Base-by-base conservation (phyloP, 92 coral and sea anemone species). In the Anthopleura xanthogrammica region DNA sequence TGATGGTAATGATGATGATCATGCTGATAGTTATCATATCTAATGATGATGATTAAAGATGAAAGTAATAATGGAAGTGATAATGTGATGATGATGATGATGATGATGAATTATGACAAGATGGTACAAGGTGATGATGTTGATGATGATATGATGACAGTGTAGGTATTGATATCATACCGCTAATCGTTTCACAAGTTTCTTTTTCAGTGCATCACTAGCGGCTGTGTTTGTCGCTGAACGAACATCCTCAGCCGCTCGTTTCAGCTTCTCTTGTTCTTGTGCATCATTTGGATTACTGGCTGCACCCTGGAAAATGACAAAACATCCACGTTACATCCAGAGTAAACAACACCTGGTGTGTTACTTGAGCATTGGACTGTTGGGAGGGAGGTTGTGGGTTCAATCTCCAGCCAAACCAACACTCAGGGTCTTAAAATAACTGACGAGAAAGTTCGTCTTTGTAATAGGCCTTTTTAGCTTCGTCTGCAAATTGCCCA, bases 171-270 rank as follows among this genome's bases (percentile, higher is more conserved):
- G 12, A 36, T 54, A 56, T n/a, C 56, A 7, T 41, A 97, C 99
- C 95, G 94, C 99, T 12, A 97, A 86, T 55, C 99, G 86, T 62
- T 91, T 94, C 80, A 97, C 98, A 68, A 97, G 90, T 88, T 94
- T 97, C 89, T 97, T 97, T 79, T 97, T 97, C 88, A 97, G 72
- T 1, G 99, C 99, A 81, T 94, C 94, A 76, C 98, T 94, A 1
- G 97, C 99, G 12, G 99, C 99, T 14, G 94, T 92, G 79, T 97
- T 95, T 1, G 99, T 94, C 8, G 99, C 99, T 19, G 94, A 89
- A 22, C 99, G 91, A 74, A 97, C 86, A 86, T 97, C 98, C 52
- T 93, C 93, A 29, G 99, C 99, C 3, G 99, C 99, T 82, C 95
- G 92, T 52, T 93, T 89, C 4, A 97, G 94, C 56, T 83, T 92